Evolutionary conservation across 2,888 invertebrate genomes (phyloP).

Genomic region (Agrypnus murinus): DNA sequence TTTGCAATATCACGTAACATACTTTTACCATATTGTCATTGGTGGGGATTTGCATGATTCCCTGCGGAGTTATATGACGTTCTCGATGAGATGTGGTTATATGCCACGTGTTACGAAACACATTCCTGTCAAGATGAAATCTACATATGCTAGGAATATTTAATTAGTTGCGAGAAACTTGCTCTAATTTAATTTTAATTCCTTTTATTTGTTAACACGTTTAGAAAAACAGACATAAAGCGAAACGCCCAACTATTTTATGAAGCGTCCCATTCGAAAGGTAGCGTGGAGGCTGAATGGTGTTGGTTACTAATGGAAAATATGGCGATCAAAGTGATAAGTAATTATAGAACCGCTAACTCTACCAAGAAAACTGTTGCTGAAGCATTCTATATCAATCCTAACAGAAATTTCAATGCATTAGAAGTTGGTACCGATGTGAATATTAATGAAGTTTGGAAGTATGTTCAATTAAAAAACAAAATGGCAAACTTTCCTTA

Average conservation of each 20-base stretch:
- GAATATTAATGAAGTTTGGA: conserved; percentile 76
- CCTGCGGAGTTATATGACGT: conserved; percentile 9
- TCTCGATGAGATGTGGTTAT: conserved; percentile 4
- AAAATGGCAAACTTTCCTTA: not conserved
- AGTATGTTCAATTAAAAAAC: conserved; percentile 64
- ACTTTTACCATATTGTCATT: conserved; percentile 17
- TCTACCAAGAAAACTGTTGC: conserved; percentile 70
- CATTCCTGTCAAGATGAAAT: not conserved
- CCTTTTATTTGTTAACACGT: too few relatives aligned
- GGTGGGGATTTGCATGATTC: conserved; percentile 22
- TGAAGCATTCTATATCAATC: conserved; percentile 74
- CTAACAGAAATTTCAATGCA: conserved; percentile 71
- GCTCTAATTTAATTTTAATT: too few relatives aligned
- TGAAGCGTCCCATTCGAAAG: conserved; percentile 70
- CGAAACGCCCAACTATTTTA: conserved; percentile 66
- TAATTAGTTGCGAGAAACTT: too few relatives aligned
- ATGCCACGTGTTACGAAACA: conserved; percentile 17
- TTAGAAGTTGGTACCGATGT: conserved; percentile 74
- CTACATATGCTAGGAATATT: not conserved
- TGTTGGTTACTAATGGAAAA: conserved; percentile 73
- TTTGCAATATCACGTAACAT: conserved; percentile 26
- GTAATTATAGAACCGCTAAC: conserved; percentile 68
- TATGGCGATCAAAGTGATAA: conserved; percentile 72
- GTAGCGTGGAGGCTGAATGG: conserved; percentile 72
- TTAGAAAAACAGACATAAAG: conserved; percentile 59